Conservation (phyloP, 2,888 invertebrate species). For the Hybos culiciformis region DNA sequence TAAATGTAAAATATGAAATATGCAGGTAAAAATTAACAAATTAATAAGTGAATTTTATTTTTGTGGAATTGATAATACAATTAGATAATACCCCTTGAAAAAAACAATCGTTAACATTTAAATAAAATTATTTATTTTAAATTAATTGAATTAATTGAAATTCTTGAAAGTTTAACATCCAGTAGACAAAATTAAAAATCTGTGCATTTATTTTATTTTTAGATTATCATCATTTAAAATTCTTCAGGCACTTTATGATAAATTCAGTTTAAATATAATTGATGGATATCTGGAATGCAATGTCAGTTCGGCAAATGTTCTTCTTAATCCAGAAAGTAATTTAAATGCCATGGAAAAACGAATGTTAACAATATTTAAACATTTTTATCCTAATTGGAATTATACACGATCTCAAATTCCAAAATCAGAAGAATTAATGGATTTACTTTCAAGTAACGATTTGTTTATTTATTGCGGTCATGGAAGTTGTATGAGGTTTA, state of each 20-base stretch:
- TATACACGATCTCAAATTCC: constrained; percentile 34
- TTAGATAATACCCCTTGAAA: too few relatives aligned
- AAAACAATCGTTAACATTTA: too few relatives aligned
- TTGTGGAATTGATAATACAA: too few relatives aligned
- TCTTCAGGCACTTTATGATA: constrained; percentile 4
- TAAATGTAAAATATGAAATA: constrained; percentile 10
- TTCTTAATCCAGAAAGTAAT: constrained; percentile 18
- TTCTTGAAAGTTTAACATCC: too few relatives aligned
- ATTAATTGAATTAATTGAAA: too few relatives aligned
- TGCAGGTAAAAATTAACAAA: too few relatives aligned
- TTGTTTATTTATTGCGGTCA: constrained; percentile 39
- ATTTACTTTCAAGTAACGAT: constrained; percentile 36
- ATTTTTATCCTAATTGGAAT: constrained; percentile 32
- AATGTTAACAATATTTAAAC: constrained; percentile 28
- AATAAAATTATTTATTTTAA: too few relatives aligned
- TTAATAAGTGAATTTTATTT: too few relatives aligned
- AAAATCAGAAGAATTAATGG: constrained; percentile 34
- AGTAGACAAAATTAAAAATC: too few relatives aligned
- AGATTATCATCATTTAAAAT: constrained; percentile 10
- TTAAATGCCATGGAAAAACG: constrained; percentile 29
- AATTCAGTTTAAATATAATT: constrained; percentile 6
- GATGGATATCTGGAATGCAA: constrained; percentile 8
- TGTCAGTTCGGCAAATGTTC: neutral
- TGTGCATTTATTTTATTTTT: too few relatives aligned
- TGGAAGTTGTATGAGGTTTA: constrained; percentile 8